These are phyloP conservation scores for Rousettus madagascariensis DNA, from an alignment of 2,797 vertebrate genomes.

Conservation along the genomic window DNA sequence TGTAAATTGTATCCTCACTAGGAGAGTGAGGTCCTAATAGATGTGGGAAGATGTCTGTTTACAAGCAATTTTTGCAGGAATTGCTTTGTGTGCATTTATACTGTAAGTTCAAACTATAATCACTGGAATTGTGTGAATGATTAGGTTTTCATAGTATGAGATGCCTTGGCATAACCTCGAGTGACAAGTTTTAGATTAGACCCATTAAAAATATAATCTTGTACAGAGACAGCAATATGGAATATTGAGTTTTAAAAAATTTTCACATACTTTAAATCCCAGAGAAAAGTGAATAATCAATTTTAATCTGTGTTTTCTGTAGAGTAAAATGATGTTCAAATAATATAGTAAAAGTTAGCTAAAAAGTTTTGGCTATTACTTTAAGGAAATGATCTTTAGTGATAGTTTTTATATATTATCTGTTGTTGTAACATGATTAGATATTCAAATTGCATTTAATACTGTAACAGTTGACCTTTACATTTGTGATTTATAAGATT, in stretches of 20 bases:
- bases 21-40: background rate
- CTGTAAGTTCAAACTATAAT: background rate
- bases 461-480: background rate
- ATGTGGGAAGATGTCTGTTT: background rate
- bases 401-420: background rate
- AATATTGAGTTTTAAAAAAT: background rate
- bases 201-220: background rate
- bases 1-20: background rate
- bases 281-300: background rate
- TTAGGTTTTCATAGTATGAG: background rate
- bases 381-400: background rate
- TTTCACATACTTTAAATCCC: background rate
- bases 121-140: background rate
- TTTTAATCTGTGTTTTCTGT: conserved; percentile 17
- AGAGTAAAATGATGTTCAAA: background rate
- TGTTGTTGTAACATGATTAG: background rate
- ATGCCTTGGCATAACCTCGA: background rate
- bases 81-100: background rate
- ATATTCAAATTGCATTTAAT: background rate
- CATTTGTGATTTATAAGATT: background rate
- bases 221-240: background rate
- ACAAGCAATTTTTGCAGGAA: background rate
- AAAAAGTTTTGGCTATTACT: background rate
- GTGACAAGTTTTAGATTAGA: background rate
- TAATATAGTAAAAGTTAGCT: background rate